These are phyloP conservation scores for Copsychus sechellarum DNA, from an alignment of 2,113 vertebrate genomes.

Conservation along the genomic window DNA sequence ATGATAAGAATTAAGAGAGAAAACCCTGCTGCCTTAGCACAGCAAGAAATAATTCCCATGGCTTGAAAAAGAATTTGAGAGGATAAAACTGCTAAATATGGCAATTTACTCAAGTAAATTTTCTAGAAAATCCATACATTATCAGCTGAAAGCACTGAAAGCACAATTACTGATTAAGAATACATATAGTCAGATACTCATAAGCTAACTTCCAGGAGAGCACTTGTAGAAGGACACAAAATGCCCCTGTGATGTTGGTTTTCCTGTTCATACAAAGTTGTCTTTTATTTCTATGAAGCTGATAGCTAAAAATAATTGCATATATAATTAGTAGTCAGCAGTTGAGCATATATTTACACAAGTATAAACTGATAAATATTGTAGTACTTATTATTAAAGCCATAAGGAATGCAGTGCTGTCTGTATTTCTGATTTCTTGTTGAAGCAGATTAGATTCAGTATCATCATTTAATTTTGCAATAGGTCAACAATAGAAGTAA, in stretches of 20 bases:
- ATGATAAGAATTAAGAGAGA: conserved; percentile 43
- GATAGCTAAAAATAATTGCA: not conserved
- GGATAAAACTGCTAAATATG: not conserved
- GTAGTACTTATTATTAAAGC: not conserved
- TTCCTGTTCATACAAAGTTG: not conserved
- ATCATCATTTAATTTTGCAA: not conserved
- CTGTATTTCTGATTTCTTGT: not conserved
- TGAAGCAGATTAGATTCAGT: not conserved
- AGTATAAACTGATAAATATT: not conserved
- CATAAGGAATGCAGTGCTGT: not conserved
- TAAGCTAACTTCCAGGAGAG: not conserved
- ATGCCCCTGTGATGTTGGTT: fast-evolving
- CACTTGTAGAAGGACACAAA: not conserved
- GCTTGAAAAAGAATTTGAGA: conserved; percentile 22
- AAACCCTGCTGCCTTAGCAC: conserved; percentile 25
- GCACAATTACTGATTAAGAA: not conserved
- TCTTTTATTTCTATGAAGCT: not conserved
- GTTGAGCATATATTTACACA: not conserved
- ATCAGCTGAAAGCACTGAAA: not conserved
- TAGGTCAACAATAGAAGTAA: not conserved
- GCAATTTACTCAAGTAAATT: not conserved
- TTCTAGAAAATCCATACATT: not conserved
- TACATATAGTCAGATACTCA: not conserved
- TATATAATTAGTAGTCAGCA: not conserved
- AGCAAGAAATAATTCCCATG: conserved; percentile 44